Evolutionary conservation across 2,113 vertebrate genomes (phyloP), one percentile per base, ranked within the genome.

Genomic region (Nycticorax nycticorax): DNA sequence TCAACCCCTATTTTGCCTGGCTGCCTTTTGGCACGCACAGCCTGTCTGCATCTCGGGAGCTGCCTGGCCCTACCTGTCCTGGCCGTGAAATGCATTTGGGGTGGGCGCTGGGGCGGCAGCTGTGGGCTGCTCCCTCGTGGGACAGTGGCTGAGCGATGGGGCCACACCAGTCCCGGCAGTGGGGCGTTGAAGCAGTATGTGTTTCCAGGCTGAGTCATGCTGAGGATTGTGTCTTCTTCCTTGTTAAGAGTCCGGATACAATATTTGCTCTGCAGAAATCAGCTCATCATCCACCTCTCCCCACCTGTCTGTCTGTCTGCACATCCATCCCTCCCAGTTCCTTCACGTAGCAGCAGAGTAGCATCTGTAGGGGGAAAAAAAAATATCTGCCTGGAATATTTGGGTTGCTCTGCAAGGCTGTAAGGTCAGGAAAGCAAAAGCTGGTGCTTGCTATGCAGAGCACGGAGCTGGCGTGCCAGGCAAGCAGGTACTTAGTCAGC

Each of bases 201-300:
- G 82, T 76, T 88, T 73, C 62, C 92, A 92, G 93, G 91, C 94
- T 95, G 96, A 95, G 68, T 94, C 88, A 92, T 66, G 63, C 53
- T 69, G 67, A 68, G 76, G 69, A 37, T 22, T 93, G 72, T 94
- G 74, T 20, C 85, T 83, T 73, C 33, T 83, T 93, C 83, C 37
- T 83, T 48, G 43, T 76, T 85, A 48, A 32, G 3, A 28, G 74
- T 79, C 72, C 81, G 28, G 37, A 63, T 79, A 63, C 1, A 11
- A 47, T 62, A 80, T 66, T 85, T 4, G 1, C 33, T 92, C 4
- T 2, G 85, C 93, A 79, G 82, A 85, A 94, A 88, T 35, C 35
- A 75, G 62, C 74, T 83, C 22, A 4, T 53, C 83, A 73, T 78
- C 69, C 39, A 60, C 73, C 43, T 78, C 43, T 90, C 57, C 52